Evolutionary conservation across 2,113 vertebrate genomes (phyloP), one percentile per base, ranked within the genome.

Genomic region (Petaurus breviceps): DNA sequence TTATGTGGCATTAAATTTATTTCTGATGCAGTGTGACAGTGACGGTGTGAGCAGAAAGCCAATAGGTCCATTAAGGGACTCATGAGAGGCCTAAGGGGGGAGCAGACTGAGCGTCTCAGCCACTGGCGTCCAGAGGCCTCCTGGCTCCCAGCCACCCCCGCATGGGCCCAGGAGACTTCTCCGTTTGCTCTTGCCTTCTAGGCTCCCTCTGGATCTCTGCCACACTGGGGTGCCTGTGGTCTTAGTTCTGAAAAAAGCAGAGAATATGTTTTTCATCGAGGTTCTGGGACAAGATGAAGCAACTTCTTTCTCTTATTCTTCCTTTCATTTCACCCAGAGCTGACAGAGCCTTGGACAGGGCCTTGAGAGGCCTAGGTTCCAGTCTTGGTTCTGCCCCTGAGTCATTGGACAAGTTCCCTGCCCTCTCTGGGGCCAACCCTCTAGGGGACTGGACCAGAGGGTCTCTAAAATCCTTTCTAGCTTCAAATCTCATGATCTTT

Each of bases 1-100:
- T 96, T 95, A 93, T 91, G 51, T 97, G 77, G 93, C 91, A 52
- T 14, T 94, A 37, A 95, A 97, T 98, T 95, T 97, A 90, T 94
- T 97, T 97, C 96, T 96, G 54, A 96, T 97, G 12, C 51, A 93
- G 28, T 1, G 89, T n/a, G 68, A 77, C 55, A 92, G 51, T 84
- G 47, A 0, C 93, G 52, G 11, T 77, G 3, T 95, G 55, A 95
- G 77, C 84, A 91, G 89, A 96, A 97, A 97, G 84, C 25, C 96
- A 90, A 95, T 97, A 37, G 94, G 49, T 90, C 12, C 51, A 49
- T 96, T 97, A 97, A 92, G 96, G 57, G 95, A 51, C 94, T 51
- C 7, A 93, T 22, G 23, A 37, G 97, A 89, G 96, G 37, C 89
- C 77, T 52, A 92, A n/a, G n/a, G n/a, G n/a, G n/a, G n/a, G n/a